phyloP scores from a whole-genome alignment of 2,113 vertebrate species.

The Talpa occidentalis region DNA sequence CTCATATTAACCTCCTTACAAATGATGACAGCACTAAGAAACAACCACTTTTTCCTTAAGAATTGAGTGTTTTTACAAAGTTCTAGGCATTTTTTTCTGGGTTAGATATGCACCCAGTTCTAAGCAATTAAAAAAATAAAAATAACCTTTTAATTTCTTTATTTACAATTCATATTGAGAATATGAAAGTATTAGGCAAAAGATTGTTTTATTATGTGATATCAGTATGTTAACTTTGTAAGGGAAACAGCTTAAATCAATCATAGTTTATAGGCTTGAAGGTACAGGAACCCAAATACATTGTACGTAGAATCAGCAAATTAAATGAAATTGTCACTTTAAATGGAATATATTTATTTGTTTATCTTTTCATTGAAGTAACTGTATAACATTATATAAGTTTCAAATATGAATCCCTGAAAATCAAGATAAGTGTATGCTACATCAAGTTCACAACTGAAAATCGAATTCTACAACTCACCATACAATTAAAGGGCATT shows the following conservation, averaged over 20 bases:
- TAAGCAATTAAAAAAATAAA: not conserved
- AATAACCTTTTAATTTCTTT: not conserved
- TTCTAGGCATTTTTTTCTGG: constrained; percentile 65
- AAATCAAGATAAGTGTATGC: too few species aligned
- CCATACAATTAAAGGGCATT: not conserved
- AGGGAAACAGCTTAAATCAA: not conserved
- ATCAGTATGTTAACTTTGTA: not conserved
- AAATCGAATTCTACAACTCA: too few species aligned
- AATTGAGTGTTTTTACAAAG: constrained; percentile 67
- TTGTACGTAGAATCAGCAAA: not conserved
- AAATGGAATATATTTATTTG: not conserved
- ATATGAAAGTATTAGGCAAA: not conserved
- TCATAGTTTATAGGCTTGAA: not conserved
- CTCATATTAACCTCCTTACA: constrained; percentile 83
- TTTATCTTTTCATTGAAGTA: not conserved
- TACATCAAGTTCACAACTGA: too few species aligned
- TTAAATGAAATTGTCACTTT: not conserved
- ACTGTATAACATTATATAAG: too few species aligned
- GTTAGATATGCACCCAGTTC: constrained; percentile 54
- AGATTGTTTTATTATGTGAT: not conserved
- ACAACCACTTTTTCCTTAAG: constrained; percentile 76
- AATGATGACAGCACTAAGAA: constrained; percentile 83
- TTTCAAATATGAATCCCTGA: too few species aligned
- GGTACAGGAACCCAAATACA: not conserved
- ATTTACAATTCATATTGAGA: not conserved